These are phyloP conservation scores for Parapristionchus giblindavisi DNA, from an alignment of 2,888 invertebrate genomes.

Conservation along the genomic window DNA sequence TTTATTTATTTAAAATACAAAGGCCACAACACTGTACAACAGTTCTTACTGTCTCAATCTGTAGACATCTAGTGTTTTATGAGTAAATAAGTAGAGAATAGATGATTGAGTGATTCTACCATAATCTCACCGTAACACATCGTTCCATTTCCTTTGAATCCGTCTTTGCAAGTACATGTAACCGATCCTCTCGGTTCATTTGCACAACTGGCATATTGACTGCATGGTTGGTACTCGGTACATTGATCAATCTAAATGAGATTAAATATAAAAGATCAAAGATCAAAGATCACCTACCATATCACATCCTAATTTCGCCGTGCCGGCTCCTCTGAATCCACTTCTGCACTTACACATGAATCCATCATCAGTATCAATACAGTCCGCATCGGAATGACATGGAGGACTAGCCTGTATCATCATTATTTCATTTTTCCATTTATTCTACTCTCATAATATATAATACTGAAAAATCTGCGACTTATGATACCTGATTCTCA, in stretches of 20 bases:
- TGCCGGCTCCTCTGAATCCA: slow-evolving; percentile 40
- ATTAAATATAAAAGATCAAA: background rate
- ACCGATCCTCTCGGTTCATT: slow-evolving; percentile 37
- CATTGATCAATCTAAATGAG: slow-evolving; percentile 35
- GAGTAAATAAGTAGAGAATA: too few relatives aligned
- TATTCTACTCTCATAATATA: background rate
- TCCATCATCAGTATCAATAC: slow-evolving; percentile 51
- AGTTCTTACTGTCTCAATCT: too few relatives aligned
- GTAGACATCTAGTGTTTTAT: too few relatives aligned
- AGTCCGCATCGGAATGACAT: slow-evolving; percentile 55
- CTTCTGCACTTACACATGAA: slow-evolving; percentile 51
- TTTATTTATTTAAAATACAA: too few relatives aligned
- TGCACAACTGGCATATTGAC: slow-evolving; percentile 38
- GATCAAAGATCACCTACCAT: background rate
- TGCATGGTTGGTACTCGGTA: slow-evolving; percentile 38
- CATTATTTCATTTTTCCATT: background rate
- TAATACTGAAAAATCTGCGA: background rate
- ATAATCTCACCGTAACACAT: slow-evolving; percentile 9
- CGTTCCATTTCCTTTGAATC: slow-evolving; percentile 70
- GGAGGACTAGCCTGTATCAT: slow-evolving; percentile 39
- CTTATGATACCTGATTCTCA: slow-evolving; percentile 7
- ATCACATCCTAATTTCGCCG: slow-evolving; percentile 35
- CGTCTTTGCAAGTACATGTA: slow-evolving; percentile 73
- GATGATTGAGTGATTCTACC: background rate
- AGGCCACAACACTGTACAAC: too few relatives aligned